phyloP scores from a whole-genome alignment of 2,113 vertebrate species.

The Lamprotornis superbus region DNA sequence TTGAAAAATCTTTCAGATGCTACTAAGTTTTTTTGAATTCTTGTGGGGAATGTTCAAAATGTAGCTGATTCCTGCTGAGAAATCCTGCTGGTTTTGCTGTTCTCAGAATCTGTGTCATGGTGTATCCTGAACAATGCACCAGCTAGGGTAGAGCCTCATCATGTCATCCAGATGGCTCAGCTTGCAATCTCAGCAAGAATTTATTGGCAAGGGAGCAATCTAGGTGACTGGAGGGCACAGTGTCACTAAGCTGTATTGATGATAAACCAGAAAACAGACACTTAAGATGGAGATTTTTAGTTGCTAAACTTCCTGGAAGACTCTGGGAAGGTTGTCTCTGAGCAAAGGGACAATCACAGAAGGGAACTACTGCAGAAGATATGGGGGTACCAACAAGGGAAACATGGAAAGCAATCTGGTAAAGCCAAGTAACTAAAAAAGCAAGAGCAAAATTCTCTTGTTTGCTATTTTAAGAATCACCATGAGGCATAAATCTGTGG shows the following conservation, averaged over 20 bases:
- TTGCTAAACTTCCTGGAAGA: background rate
- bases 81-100: background rate
- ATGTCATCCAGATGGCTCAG: background rate
- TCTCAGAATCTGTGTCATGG: background rate
- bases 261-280: background rate
- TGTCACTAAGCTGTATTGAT: background rate
- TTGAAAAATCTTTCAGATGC: background rate
- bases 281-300: background rate
- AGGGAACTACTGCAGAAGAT: background rate
- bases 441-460: background rate
- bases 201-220: background rate
- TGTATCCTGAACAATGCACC: background rate
- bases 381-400: fast-evolving
- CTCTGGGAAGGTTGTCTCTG: background rate
- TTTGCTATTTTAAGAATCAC: background rate
- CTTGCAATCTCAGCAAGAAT: background rate
- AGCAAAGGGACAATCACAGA: background rate
- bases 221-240: background rate
- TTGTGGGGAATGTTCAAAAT: background rate
- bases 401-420: background rate
- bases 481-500: background rate
- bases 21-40: background rate
- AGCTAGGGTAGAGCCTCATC: background rate
- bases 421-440: background rate
- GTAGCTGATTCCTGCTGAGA: background rate